These are phyloP conservation scores for Platalea minor DNA, from an alignment of 2,797 vertebrate species.

Conservation along the genomic window DNA sequence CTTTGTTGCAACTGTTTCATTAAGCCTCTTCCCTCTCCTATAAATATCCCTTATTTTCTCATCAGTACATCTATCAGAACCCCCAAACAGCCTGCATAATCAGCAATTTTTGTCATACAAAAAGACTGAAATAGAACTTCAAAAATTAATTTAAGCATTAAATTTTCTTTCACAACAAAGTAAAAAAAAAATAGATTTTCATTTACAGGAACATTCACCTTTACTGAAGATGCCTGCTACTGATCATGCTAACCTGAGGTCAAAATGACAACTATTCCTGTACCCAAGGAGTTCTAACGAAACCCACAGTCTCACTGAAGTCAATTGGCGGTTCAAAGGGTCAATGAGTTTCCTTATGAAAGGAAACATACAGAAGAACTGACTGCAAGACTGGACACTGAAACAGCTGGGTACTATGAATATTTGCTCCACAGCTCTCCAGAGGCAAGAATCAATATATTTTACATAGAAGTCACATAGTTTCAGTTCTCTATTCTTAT, in stretches of 20 bases:
- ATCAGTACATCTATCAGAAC: background rate
- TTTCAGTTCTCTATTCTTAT: background rate
- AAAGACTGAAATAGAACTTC: background rate
- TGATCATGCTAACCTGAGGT: background rate
- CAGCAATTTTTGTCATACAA: background rate
- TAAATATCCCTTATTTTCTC: background rate
- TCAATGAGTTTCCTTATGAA: background rate
- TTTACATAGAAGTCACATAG: background rate
- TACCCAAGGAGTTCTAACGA: background rate
- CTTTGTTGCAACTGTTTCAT: background rate
- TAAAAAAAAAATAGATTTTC: background rate
- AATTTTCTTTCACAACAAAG: background rate
- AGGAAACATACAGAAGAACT: background rate
- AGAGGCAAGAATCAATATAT: rapidly evolving
- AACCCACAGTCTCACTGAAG: background rate
- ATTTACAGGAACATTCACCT: background rate
- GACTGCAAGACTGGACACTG: background rate
- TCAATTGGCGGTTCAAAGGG: background rate
- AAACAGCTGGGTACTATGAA: background rate
- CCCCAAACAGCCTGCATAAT: background rate
- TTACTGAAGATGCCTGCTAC: background rate
- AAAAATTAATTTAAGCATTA: background rate
- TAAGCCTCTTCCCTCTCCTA: background rate
- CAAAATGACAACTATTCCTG: background rate
- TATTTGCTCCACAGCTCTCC: background rate